Evolutionary conservation across 2,888 invertebrate species (phyloP).

Genomic region (Sisyra terminalis): DNA sequence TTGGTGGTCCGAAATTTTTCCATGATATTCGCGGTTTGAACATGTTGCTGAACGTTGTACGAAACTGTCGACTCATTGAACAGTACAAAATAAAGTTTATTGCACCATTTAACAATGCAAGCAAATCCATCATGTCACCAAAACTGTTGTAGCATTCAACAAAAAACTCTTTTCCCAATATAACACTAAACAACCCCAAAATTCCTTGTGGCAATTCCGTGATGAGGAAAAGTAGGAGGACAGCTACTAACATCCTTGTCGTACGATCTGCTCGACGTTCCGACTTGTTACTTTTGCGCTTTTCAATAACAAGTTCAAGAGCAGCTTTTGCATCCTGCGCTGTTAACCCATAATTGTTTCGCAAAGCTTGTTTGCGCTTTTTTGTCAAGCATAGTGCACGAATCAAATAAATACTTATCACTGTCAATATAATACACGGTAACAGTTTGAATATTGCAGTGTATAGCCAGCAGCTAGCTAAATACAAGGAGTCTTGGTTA

Average conservation of each 20-base stretch:
- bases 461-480: constrained; percentile 65
- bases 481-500: constrained; percentile 25
- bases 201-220: constrained; percentile 69
- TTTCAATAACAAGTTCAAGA: constrained; percentile 14
- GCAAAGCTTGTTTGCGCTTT: constrained; percentile 48
- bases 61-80: constrained; percentile 85
- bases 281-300: constrained; percentile 35
- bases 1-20: constrained; percentile 1
- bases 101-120: constrained; percentile 80
- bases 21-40: constrained; percentile 27
- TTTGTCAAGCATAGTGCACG: constrained; percentile 60
- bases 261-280: constrained; percentile 72
- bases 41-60: constrained; percentile 58
- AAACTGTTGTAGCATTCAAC: constrained; percentile 61
- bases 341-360: constrained; percentile 19
- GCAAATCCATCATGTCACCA: constrained; percentile 77
- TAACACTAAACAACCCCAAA: constrained; percentile 42
- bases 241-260: constrained; percentile 76
- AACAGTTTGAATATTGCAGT: constrained; percentile 64
- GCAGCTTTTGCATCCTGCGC: constrained; percentile 12
- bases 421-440: constrained; percentile 61
- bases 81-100: constrained; percentile 90
- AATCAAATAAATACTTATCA: constrained; percentile 53
- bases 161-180: constrained; percentile 54
- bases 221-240: constrained; percentile 67